A percentile compares a stretch with the other conserved stretches of the same genome.
These are phyloP conservation scores for Dasyprocta punctata DNA, from an alignment of 2,113 vertebrate species.

Conservation along the genomic window DNA sequence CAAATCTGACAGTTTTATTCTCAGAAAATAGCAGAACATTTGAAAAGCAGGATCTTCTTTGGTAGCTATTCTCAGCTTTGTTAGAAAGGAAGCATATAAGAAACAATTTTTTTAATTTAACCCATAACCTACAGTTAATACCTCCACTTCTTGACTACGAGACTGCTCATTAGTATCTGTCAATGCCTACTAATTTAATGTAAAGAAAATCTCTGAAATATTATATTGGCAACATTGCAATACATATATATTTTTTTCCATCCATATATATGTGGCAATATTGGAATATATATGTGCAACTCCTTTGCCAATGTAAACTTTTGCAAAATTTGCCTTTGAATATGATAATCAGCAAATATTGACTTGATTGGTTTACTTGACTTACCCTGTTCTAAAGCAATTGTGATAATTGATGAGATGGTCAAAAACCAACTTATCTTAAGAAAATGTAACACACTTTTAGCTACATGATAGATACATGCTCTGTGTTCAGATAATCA, in stretches of 20 bases:
- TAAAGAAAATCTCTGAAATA: slow-evolving; percentile 1
- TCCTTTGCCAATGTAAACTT: neutral
- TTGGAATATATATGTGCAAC: neutral
- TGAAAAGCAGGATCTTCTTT: neutral
- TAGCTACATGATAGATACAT: neutral
- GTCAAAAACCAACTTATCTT: neutral
- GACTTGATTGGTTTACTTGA: neutral
- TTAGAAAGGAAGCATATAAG: neutral
- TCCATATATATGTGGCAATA: too few species aligned
- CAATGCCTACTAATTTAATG: neutral
- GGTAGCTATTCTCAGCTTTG: neutral
- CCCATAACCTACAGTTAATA: neutral
- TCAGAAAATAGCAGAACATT: neutral
- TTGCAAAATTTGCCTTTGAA: neutral
- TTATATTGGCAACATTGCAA: neutral
- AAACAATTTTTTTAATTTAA: neutral
- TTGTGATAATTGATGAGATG: neutral
- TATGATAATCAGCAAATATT: neutral
- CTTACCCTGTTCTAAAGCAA: neutral
- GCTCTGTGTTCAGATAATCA: neutral
- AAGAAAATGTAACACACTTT: neutral
- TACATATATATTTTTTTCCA: too few species aligned
- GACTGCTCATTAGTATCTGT: neutral
- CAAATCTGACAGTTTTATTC: neutral
- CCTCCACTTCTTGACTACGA: neutral